Evolutionary conservation across 2,888 invertebrate genomes (phyloP), one percentile per base, ranked within the genome.

Genomic region (Noctua fimbriata): DNA sequence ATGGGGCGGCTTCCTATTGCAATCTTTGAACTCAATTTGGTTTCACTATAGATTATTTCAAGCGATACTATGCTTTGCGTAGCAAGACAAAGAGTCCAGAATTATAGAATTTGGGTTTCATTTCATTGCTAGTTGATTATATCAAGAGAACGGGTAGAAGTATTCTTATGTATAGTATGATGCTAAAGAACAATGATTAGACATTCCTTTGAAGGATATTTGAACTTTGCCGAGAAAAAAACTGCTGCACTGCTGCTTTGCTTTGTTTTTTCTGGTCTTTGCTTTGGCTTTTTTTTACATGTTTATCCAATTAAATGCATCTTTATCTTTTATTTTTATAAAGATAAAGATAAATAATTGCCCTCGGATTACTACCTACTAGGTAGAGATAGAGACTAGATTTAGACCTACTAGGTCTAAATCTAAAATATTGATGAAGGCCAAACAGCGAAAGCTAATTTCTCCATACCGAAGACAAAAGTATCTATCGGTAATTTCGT

Each of bases 1-100:
- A 84, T 84, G 86, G 58, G 63, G 78, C 74, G 84, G 69, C 41
- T 65, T 73, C 47, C 65, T 75, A 60, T 66, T 60, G 74, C 67
- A 72, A 86, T 80, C 82, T 85, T 82, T 84, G 82, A 82, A 82
- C 87, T 70, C 82, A 85, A 85, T 86, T 84, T 79, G 65, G 49
- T 72, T 78, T 78, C 65, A 73, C 58, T 49, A 47, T 65, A 60
- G 36, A 78, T 70, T 7, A 73, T 73, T 75, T 63, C 52, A 65
- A 66, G 72, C 78, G n/a, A 78, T 28, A 79, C 6, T 55, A 69
- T 55, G 36, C 73, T 73, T 78, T 77, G 21, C 63, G 12, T 9
- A 1, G 1, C 16, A 28, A 52, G 14, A 1, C 3, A 71, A 60
- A 73, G 24, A 76, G 58, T 70, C 2, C 14, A 65, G 14, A 81